Base-by-base conservation (phyloP, 2,888 invertebrate species). In the Bhutanitis thaidina region DNA sequence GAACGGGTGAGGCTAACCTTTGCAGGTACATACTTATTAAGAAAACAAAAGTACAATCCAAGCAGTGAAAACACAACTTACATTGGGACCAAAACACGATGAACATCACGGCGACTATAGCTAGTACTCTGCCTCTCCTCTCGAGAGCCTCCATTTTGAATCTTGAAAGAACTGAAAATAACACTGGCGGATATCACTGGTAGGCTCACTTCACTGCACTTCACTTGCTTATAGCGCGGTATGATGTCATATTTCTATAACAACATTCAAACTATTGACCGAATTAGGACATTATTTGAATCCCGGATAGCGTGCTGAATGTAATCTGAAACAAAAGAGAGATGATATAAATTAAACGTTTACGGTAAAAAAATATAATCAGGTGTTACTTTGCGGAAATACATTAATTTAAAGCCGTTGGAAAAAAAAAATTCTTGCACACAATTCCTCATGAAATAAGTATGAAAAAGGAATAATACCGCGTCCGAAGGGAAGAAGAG, bases 91-190 rank as follows among this genome's bases (percentile, higher is more conserved):
- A 80, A 59, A 88, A 74, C 10, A 79, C 66, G 61, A 87, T 71
- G 58, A 80, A 62, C n/a, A 81, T 29, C 27, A 84, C 67, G 7
- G 74, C 72, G 8, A 70, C 67, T 5, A 76, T 56, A 15, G 75
- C 75, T 47, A 74, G 20, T 4, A 71, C 1, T 49, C 61, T 77
- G 50, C 77, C 74, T 67, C 83, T 75, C 69, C 88, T 73, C 64
- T 89, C 88, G 51, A 84, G 65, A 32, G 85, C 89, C 69, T 89
- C 89, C 89, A 89, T 88, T 79, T 72, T 80, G 53, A 43, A 52
- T 54, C 38, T 58, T 29, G 40, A 45, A 46, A 14, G 45, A 34
- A 52, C 32, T 43, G 40, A 20, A 8, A 10, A 16, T 37, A 35
- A 27, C 46, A 51, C 41, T 52, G 13, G 13, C 29, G n/a, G 43